Evolutionary conservation across 2,113 vertebrate genomes (phyloP).

Genomic region (Neoarius graeffei): DNA sequence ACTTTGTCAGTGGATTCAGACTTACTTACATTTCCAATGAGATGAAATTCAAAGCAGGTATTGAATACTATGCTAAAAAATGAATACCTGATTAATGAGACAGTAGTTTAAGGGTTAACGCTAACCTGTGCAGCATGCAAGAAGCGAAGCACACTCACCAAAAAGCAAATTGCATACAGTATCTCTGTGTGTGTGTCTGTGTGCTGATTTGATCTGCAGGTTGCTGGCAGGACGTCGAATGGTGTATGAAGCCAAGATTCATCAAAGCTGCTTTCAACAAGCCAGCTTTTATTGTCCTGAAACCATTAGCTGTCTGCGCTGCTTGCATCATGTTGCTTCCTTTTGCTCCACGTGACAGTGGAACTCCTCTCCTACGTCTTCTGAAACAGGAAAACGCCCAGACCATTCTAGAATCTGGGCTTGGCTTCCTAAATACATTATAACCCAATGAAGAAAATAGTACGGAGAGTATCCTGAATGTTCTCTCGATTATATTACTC

Average conservation of each 20-base stretch:
- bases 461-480: not conserved
- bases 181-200: not conserved
- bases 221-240: slow-evolving; percentile 11
- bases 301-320: slow-evolving; percentile 22
- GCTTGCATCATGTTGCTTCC: not conserved
- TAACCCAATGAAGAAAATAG: not conserved
- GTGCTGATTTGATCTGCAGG: slow-evolving; percentile 15
- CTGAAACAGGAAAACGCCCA: not conserved
- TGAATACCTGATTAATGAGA: no score
- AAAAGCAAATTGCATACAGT: not conserved
- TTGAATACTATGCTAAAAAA: not conserved
- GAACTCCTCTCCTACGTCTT: not conserved
- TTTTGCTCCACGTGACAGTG: not conserved
- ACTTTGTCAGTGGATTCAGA: not conserved
- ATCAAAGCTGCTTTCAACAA: slow-evolving; percentile 16
- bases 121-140: not conserved
- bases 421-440: slow-evolving; percentile 1
- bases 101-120: not conserved
- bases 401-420: not conserved
- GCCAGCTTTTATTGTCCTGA: slow-evolving; percentile 24
- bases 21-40: not conserved
- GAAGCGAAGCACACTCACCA: not conserved
- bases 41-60: no score
- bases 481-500: not conserved
- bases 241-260: slow-evolving; percentile 1